Evolutionary conservation across 2,797 vertebrate genomes (phyloP).

Genomic region (Cygnus olor): DNA sequence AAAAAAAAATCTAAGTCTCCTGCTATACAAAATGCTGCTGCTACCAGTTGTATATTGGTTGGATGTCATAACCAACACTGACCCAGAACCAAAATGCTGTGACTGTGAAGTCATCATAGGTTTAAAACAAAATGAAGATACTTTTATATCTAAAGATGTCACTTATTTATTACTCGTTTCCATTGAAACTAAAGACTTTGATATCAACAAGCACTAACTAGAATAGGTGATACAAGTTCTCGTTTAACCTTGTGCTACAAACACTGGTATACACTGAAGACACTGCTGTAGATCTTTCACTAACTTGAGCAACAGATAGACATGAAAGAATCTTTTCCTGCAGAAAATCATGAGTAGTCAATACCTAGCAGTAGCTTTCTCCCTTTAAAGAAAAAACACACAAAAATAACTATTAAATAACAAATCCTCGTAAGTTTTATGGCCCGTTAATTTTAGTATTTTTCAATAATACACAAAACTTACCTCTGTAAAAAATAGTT

Average conservation of each 20-base stretch:
- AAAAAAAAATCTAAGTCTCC: not conserved
- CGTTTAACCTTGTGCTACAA: not conserved
- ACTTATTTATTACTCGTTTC: not conserved
- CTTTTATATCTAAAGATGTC: not conserved
- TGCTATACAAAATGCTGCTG: not conserved
- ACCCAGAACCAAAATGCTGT: not conserved
- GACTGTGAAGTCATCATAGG: not conserved
- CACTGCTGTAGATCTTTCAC: not conserved
- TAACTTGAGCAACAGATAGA: not conserved
- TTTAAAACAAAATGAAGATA: not conserved
- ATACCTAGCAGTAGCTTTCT: not conserved
- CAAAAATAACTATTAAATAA: not conserved
- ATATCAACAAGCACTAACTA: not conserved
- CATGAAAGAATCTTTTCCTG: not conserved
- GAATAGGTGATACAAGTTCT: not conserved
- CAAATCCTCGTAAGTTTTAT: not conserved
- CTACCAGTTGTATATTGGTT: not conserved
- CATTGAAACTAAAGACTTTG: rapidly evolving
- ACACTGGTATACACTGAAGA: not conserved
- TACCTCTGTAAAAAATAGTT: not conserved
- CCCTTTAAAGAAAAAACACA: not conserved
- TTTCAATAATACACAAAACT: not conserved
- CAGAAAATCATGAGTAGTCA: not conserved
- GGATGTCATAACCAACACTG: not conserved
- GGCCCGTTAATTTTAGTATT: not conserved